Evolutionary conservation across 2,797 vertebrate species (phyloP), one percentile per base, ranked within the genome.

Genomic region (Schizopygopsis pylzovi): DNA sequence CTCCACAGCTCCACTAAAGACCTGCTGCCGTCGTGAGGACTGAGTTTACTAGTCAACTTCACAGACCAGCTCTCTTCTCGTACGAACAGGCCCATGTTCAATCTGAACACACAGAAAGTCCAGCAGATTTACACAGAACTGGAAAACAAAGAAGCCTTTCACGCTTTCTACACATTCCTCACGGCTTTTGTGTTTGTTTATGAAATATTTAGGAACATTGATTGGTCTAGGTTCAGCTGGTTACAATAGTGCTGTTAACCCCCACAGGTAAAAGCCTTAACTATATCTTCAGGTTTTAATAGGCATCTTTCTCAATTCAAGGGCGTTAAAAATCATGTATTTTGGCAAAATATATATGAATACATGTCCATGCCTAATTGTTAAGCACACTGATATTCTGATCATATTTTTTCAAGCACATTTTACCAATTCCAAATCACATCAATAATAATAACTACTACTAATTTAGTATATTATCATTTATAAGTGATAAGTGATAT

Each of bases 11-110:
- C 93, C 92, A 89, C 84, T 91, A 91, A 91, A 93, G 86, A 84
- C 91, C 92, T 89, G 89, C 92, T 93, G 92, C 93, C 92, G 91
- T 89, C 93, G 83, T 91, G 90, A 92, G 92, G 92, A 47, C 71
- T 88, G 54, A 87, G 52, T 82, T 81, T 54, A 79, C 78, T 65
- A 84, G 76, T 70, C 73, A 83, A 41, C 22, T 22, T 20, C 18
- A 56, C 22, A 70, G 25, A 72, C 39, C 9, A 15, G 18, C 56
- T 33, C 28, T 63, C 71, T 67, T 18, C 45, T 76, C 43, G 4
- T 47, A 28, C 5, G 54, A 65, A 33, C 28, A 28, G 28, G 28
- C 28, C 28, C 28, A 28, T 28, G 28, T 28, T 28, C 28, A 28
- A 28, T 28, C 25, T 28, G 25, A 28, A 28, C 25, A 28, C 28